A percentile compares a stretch with the other conserved stretches of the same genome.
Evolutionary conservation across 2,113 vertebrate genomes (phyloP).

Genomic region (Hypomesus transpacificus): DNA sequence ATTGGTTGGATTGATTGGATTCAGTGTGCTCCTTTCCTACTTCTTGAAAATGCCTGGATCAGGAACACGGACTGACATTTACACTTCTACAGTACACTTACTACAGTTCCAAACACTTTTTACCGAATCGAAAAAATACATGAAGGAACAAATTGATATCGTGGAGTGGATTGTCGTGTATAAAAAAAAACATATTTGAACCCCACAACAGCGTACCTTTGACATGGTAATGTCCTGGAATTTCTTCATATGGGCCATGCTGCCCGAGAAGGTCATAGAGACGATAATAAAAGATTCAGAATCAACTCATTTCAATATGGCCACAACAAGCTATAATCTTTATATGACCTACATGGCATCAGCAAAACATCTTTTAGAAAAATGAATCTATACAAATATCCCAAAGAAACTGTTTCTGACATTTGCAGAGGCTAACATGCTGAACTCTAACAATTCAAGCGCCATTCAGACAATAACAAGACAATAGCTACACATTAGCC

Average conservation of each 20-base stretch:
- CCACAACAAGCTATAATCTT: background rate
- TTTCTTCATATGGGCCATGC: slow-evolving; percentile 60
- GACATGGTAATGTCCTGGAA: slow-evolving; percentile 73
- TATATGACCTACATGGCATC: background rate
- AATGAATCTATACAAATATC: too few relatives aligned
- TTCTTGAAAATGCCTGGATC: too few relatives aligned
- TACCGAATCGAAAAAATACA: background rate
- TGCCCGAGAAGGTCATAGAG: slow-evolving; percentile 7
- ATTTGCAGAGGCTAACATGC: too few relatives aligned
- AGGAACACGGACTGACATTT: background rate
- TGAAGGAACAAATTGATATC: too few relatives aligned
- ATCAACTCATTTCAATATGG: background rate
- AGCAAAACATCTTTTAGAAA: too few relatives aligned
- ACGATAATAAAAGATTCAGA: background rate
- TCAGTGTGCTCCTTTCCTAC: background rate
- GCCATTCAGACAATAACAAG: too few relatives aligned
- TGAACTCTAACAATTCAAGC: too few relatives aligned
- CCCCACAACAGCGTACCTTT: slow-evolving; percentile 52
- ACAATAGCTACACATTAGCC: too few relatives aligned
- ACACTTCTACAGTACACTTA: background rate
- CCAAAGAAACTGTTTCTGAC: too few relatives aligned
- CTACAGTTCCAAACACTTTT: background rate
- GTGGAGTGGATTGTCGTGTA: too few relatives aligned
- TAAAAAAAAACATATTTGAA: too few relatives aligned
- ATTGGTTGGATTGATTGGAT: background rate